Evolutionary conservation across 2,888 invertebrate genomes (phyloP), one percentile per base, ranked within the genome.

Genomic region (Thysanoteuthis rhombus): DNA sequence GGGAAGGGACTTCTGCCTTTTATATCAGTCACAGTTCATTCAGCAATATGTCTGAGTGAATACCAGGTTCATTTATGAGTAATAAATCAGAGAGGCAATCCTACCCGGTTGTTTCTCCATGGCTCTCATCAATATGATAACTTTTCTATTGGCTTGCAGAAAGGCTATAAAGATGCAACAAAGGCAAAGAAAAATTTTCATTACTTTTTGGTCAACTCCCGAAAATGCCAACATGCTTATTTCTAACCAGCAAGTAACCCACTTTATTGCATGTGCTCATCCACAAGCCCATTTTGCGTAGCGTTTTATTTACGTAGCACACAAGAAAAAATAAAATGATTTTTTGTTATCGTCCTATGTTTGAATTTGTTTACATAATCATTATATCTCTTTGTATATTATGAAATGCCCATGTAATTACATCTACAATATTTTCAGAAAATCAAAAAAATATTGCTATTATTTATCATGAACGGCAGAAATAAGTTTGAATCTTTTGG

Each of bases 21-120:
- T 75, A 75, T 75, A 75, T 75, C 75, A 75, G 75, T 75, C 75
- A 75, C 75, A 75, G 75, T 75, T 75, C 75, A 75, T 75, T 75
- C 75, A 75, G 75, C 75, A 75, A 75, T 75, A 75, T 75, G 75
- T 75, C n/a, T 75, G 75, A n/a, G 75, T 75, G 75, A 75, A 75
- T 75, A 75, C 75, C 75, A 75, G 75, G 75, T 75, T 75, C 75
- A 75, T 75, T 75, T n/a, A 75, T 75, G 75, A 75, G 75, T 75
- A n/a, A 75, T 75, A 75, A 75, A 75, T 75, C 75, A 75, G n/a
- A 75, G n/a, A 75, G 75, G 10, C 3, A 32, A 45, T 36, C 38
- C 28, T 38, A 75, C 1, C 36, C 75, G 19, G 75, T 75, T 75
- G 75, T 75, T 75, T 75, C 36, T n/a, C 6, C 75, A n/a, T 3